A percentile compares a stretch with the other conserved stretches of the same genome.
Evolutionary conservation across 2,888 invertebrate species (phyloP).

Genomic region (Ellobium chinense): DNA sequence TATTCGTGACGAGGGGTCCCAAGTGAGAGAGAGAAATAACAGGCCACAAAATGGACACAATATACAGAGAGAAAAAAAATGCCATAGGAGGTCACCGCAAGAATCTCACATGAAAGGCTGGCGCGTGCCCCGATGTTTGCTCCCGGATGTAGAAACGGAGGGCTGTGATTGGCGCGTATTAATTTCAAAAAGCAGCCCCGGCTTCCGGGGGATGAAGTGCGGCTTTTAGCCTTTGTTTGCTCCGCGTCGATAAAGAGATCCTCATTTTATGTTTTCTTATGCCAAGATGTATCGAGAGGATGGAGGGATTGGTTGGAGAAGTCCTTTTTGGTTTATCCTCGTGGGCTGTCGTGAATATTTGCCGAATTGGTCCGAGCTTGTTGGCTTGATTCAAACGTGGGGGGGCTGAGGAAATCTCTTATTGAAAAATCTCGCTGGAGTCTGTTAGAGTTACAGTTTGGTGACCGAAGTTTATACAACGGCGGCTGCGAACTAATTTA

Average conservation of each 20-base stretch:
- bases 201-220: conserved; percentile 36
- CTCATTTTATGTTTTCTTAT: conserved; percentile 15
- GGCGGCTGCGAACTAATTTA: too few species aligned
- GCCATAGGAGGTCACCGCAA: conserved; percentile 3
- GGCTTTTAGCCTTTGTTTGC: conserved; percentile 32
- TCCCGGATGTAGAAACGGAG: conserved; percentile 36
- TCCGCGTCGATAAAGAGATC: conserved; percentile 15
- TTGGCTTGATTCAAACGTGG: too few species aligned
- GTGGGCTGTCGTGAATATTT: too few species aligned
- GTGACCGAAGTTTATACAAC: too few species aligned
- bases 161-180: conserved; percentile 42
- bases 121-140: conserved; percentile 29
- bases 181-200: conserved; percentile 35
- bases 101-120: conserved; percentile 28
- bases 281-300: neutral
- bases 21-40: neutral
- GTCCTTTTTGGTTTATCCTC: too few species aligned
- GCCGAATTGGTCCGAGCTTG: too few species aligned
- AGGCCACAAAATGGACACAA: conserved; percentile 13
- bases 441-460: too few species aligned
- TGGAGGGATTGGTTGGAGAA: neutral
- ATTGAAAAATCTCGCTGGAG: too few species aligned
- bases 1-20: conserved; percentile 8
- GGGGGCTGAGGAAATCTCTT: too few species aligned
- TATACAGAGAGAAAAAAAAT: conserved; percentile 20